Conservation (phyloP, 1,140 invertebrate species). For the Nephila pilipes region DNA sequence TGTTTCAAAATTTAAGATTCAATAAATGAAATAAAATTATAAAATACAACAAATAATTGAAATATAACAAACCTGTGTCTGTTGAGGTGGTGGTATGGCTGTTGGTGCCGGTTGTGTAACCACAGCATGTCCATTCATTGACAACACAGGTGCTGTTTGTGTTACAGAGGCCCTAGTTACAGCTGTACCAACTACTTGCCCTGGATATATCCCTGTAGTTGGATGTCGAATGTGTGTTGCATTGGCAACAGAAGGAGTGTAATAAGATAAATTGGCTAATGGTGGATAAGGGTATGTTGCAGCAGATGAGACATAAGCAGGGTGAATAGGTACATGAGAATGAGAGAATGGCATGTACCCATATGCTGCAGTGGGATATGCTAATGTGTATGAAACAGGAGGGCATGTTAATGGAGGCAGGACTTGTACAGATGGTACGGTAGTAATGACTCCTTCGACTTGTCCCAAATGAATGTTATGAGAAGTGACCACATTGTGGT, state of each 20-base stretch:
- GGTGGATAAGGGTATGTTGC: slow-evolving; percentile 71
- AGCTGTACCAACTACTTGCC: slow-evolving; percentile 78
- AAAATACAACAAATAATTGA: neutral
- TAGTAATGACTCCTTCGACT: slow-evolving; percentile 73
- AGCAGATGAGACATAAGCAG: slow-evolving; percentile 73
- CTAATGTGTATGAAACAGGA: slow-evolving; percentile 74
- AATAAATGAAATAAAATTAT: neutral
- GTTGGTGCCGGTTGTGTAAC: slow-evolving; percentile 62
- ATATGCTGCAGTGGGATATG: slow-evolving; percentile 75
- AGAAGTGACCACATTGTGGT: slow-evolving; percentile 46
- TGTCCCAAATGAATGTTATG: slow-evolving; percentile 70
- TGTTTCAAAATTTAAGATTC: no score
- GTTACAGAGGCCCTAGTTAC: slow-evolving; percentile 68
- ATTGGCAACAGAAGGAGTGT: slow-evolving; percentile 68
- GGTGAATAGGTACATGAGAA: slow-evolving; percentile 77
- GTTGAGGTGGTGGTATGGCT: slow-evolving; percentile 71
- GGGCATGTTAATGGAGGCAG: slow-evolving; percentile 71
- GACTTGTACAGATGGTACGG: slow-evolving; percentile 76
- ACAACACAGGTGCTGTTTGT: slow-evolving; percentile 69
- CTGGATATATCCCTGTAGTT: slow-evolving; percentile 78
- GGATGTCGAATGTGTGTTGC: slow-evolving; percentile 73
- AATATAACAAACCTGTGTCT: slow-evolving; percentile 73
- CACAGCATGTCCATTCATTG: slow-evolving; percentile 71
- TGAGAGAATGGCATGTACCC: slow-evolving; percentile 76
- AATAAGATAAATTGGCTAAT: slow-evolving; percentile 70